phyloP scores from a whole-genome alignment of 2,113 vertebrate genomes.

The Ochotona curzoniae region DNA sequence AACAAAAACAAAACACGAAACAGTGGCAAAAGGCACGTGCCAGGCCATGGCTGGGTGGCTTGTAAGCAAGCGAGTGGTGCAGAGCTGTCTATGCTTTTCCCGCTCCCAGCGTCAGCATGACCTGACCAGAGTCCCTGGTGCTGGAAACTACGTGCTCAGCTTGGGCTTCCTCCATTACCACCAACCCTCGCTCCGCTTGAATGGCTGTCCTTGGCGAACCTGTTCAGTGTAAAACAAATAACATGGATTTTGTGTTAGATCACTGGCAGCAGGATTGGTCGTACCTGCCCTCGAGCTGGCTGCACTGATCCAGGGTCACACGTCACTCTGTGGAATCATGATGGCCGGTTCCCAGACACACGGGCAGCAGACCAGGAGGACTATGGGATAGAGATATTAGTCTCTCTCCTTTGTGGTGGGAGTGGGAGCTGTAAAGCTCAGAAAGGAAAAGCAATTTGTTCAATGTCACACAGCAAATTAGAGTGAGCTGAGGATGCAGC shows the following conservation, averaged over 20 bases:
- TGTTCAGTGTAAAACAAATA: slow-evolving; percentile 66
- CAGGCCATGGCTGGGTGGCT: neutral
- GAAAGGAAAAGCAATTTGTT: neutral
- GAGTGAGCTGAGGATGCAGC: neutral
- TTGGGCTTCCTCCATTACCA: slow-evolving; percentile 56
- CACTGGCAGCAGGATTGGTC: neutral
- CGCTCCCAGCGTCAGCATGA: neutral
- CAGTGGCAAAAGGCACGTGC: neutral
- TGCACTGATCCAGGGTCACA: neutral
- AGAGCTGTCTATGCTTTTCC: neutral
- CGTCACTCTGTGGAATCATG: neutral
- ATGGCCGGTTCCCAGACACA: neutral
- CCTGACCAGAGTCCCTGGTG: neutral
- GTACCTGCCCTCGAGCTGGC: slow-evolving; percentile 7
- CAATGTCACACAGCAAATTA: neutral
- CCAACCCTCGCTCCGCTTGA: neutral
- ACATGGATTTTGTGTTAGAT: slow-evolving; percentile 37
- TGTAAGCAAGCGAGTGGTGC: neutral
- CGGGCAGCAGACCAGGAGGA: neutral
- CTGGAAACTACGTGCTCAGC: slow-evolving; percentile 47
- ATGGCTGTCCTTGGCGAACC: neutral
- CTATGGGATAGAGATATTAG: neutral
- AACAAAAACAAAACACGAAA: too few species aligned
- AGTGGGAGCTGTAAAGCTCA: neutral
- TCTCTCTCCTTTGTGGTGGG: neutral